Conservation (phyloP, 2,888 invertebrate species). For the Clivina fossor region DNA sequence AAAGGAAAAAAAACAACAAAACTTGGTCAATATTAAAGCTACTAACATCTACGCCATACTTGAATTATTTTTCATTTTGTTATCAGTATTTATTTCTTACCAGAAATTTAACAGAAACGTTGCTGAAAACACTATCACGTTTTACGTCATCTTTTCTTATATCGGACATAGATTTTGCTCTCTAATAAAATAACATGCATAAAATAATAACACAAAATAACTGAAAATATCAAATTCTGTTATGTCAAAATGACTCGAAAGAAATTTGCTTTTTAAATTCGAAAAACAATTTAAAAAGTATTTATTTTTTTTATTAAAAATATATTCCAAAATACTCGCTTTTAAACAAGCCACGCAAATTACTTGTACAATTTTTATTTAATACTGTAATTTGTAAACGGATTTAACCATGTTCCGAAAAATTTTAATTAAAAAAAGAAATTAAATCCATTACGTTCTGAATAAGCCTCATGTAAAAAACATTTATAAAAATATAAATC, state of each 20-base stretch:
- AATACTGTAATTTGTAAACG: no score
- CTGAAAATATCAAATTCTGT: not conserved
- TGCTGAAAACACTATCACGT: conserved; percentile 56
- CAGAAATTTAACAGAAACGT: conserved; percentile 64
- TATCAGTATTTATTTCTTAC: conserved; percentile 55
- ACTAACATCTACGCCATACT: not conserved
- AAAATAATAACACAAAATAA: not conserved
- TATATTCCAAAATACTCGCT: no score
- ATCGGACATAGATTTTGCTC: conserved; percentile 60
- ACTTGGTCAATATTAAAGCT: not conserved
- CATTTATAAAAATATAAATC: no score
- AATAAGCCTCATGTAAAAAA: no score
- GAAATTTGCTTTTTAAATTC: no score
- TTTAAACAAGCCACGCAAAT: no score
- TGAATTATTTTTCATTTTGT: not conserved
- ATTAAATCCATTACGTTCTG: no score
- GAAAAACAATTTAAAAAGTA: no score
- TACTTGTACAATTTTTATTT: no score
- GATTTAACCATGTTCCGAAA: no score
- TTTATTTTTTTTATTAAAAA: no score
- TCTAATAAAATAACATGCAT: conserved; percentile 47
- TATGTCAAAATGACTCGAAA: not conserved
- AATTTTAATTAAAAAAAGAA: no score
- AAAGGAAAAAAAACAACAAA: conserved; percentile 32
- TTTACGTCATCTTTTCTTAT: conserved; percentile 48